Percentiles rank a stretch among this genome's conserved stretches.
These are phyloP conservation scores for Zaprionus ornatus DNA, from an alignment of 1,140 invertebrate species.

Conservation along the genomic window DNA sequence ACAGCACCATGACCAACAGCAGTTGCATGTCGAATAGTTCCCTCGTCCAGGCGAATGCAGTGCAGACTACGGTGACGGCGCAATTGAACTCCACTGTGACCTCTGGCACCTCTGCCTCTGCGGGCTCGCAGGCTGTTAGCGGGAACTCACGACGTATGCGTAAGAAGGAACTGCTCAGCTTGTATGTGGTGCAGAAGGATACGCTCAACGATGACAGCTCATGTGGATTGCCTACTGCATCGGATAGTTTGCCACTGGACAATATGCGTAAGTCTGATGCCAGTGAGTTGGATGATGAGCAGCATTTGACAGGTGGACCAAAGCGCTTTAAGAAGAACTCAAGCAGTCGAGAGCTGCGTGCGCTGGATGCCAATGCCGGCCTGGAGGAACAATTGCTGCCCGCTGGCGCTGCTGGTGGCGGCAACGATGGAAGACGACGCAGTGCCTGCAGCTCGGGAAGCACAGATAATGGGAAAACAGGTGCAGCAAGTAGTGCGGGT, in stretches of 20 bases:
- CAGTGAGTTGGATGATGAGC: constrained; percentile 65
- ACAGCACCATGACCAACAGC: constrained; percentile 58
- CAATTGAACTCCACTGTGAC: constrained; percentile 56
- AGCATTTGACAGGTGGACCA: constrained; percentile 85
- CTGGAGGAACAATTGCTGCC: constrained; percentile 54
- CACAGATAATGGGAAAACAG: constrained; percentile 70
- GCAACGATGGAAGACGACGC: constrained; percentile 83
- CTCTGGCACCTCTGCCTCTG: constrained; percentile 38
- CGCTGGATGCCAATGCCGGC: constrained; percentile 64
- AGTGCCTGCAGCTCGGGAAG: constrained; percentile 84
- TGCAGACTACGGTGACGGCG: constrained; percentile 60
- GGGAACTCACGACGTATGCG: constrained; percentile 91
- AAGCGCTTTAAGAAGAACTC: constrained; percentile 85
- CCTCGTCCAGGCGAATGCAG: constrained; percentile 52
- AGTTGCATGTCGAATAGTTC: constrained; percentile 49
- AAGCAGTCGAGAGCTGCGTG: constrained; percentile 85
- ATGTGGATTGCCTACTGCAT: constrained; percentile 83
- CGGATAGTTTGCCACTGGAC: constrained; percentile 56
- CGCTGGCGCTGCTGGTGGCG: constrained; percentile 42
- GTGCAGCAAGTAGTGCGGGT: constrained; percentile 72
- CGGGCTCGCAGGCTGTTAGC: constrained; percentile 39
- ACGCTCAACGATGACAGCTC: constrained; percentile 91
- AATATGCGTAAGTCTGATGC: constrained; percentile 68
- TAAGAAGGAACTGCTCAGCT: constrained; percentile 93
- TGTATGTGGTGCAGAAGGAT: constrained; percentile 92